Evolutionary conservation across 2,113 vertebrate genomes (phyloP).

Genomic region (Neolamprologus hecqui): DNA sequence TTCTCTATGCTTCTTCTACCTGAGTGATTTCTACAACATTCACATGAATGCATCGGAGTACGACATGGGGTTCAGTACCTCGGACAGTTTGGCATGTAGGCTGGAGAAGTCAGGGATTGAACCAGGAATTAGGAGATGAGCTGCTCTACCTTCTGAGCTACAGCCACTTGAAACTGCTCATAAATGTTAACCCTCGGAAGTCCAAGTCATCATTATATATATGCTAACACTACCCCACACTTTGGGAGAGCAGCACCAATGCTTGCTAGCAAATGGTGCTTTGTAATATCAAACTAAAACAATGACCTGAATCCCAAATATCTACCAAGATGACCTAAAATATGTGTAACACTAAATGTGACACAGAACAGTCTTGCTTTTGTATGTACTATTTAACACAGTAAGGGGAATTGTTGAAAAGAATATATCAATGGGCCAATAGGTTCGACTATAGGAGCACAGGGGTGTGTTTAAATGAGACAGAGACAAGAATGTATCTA

Average conservation of each 20-base stretch:
- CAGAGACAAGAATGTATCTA: neutral
- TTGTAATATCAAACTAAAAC: neutral
- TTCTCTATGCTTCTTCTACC: neutral
- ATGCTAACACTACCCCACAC: neutral
- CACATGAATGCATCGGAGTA: neutral
- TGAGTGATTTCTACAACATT: neutral
- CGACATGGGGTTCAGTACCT: neutral
- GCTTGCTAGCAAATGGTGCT: neutral
- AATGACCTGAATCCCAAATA: neutral
- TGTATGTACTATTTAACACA: neutral
- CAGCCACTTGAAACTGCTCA: neutral
- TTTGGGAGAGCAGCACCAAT: neutral
- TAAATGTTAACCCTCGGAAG: neutral
- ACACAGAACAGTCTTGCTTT: neutral
- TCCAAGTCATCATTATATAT: neutral
- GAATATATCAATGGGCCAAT: neutral
- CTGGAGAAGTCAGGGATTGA: neutral
- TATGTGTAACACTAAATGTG: neutral
- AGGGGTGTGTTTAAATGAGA: neutral
- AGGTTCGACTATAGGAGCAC: neutral
- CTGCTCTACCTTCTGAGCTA: neutral
- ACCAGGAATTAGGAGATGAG: neutral
- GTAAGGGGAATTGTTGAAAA: neutral
- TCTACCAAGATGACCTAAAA: neutral
- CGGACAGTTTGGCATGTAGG: neutral